phyloP scores from a whole-genome alignment of 2,888 invertebrate species.

The Harmothoe impar region DNA sequence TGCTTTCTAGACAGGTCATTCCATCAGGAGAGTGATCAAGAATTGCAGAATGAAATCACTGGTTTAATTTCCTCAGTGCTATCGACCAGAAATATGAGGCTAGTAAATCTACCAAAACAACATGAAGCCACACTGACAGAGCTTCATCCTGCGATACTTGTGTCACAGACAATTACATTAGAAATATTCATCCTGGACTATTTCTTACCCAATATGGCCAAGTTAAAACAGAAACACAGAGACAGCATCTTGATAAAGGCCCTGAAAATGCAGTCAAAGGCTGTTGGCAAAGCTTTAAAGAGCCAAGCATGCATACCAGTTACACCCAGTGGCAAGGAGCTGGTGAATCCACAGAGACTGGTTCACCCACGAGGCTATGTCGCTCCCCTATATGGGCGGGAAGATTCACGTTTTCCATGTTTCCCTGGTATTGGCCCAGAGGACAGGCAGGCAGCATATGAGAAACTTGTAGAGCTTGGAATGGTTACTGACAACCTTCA shows the following conservation, averaged over 20 bases:
- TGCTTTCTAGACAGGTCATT: background rate
- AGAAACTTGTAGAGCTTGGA: background rate
- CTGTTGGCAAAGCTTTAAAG: background rate
- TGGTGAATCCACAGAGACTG: background rate
- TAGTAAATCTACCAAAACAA: background rate
- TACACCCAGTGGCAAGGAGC: background rate
- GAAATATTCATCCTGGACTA: conserved; percentile 4
- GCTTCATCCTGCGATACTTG: background rate
- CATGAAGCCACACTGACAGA: background rate
- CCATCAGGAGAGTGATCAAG: background rate
- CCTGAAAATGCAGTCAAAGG: background rate
- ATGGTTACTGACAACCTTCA: background rate
- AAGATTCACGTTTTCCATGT: conserved; percentile 1
- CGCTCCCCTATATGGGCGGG: background rate
- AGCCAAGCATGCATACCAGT: background rate
- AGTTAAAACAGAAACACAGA: background rate
- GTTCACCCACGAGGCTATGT: background rate
- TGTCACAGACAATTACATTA: background rate
- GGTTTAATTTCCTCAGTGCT: background rate
- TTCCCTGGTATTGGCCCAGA: background rate
- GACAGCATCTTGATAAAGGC: background rate
- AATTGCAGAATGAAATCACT: background rate
- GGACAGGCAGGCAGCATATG: background rate
- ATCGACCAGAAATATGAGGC: background rate
- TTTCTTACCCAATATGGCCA: background rate